Evolutionary conservation across 2,888 invertebrate species (phyloP).

Genomic region (Penaeus monodon): DNA sequence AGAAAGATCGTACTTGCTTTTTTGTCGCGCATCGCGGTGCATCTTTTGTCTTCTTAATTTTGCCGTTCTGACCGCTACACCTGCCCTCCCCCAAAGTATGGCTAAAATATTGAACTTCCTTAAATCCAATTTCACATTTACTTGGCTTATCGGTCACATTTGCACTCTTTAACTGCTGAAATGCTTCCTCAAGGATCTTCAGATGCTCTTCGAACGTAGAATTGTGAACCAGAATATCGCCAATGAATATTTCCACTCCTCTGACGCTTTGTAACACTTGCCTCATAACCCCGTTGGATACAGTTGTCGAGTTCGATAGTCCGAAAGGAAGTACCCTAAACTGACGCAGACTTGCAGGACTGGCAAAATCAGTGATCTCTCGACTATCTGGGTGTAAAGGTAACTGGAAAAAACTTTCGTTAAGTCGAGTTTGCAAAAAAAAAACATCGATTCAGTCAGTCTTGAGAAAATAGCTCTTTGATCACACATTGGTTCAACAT

Average conservation of each 20-base stretch:
- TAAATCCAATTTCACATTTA: neutral
- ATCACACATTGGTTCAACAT: too few relatives aligned
- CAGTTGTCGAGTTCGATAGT: conserved; percentile 1
- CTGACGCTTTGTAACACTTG: neutral
- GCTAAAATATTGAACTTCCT: neutral
- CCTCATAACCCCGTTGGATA: neutral
- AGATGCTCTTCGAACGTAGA: neutral
- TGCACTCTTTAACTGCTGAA: neutral
- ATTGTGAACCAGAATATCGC: neutral
- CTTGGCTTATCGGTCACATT: neutral
- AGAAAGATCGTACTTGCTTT: neutral
- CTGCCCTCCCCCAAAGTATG: neutral
- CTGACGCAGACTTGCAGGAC: neutral
- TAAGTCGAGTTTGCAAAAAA: too few relatives aligned
- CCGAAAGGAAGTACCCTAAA: conserved; percentile 3
- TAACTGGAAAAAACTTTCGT: conserved; percentile 19
- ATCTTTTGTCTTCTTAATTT: neutral
- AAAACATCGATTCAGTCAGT: too few relatives aligned
- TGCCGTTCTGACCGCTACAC: neutral
- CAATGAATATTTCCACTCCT: conserved; percentile 12
- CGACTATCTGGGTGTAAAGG: neutral
- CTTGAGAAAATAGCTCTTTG: too few relatives aligned
- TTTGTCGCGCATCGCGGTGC: neutral
- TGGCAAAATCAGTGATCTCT: neutral
- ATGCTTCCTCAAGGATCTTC: neutral